These are phyloP conservation scores for Clanis bilineata DNA, from an alignment of 2,888 invertebrate species.

Conservation along the genomic window DNA sequence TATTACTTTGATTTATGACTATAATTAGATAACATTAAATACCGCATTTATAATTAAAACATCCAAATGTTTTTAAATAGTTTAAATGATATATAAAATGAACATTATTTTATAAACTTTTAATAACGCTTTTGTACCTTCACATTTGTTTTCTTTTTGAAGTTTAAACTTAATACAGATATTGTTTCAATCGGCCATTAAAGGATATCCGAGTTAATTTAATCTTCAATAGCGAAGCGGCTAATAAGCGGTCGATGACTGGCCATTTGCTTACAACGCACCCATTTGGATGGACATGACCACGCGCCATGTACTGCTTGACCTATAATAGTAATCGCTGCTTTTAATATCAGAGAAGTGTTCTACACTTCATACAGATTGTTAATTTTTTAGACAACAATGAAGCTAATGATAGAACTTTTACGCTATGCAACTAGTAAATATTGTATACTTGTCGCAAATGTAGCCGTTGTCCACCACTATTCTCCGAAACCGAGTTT, in stretches of 20 bases:
- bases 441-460: conserved; percentile 50
- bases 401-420: conserved; percentile 14
- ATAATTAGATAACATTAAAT: not conserved
- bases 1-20: conserved; percentile 1
- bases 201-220: conserved; percentile 71
- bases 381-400: not conserved
- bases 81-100: not conserved
- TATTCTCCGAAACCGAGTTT: conserved; percentile 69
- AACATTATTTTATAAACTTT: not conserved
- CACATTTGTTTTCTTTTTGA: not conserved
- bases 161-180: conserved; percentile 19
- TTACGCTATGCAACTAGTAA: conserved; percentile 17
- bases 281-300: conserved; percentile 42
- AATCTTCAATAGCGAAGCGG: conserved; percentile 64
- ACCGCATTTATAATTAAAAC: not conserved
- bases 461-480: conserved; percentile 57
- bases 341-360: conserved; percentile 34
- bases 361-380: conserved; percentile 19
- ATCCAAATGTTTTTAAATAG: not conserved
- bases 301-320: conserved; percentile 50
- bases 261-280: conserved; percentile 53
- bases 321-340: conserved; percentile 48
- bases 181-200: conserved; percentile 68
- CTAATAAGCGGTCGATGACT: conserved; percentile 76
- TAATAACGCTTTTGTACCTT: not conserved